Evolutionary conservation across 2,797 vertebrate species (phyloP).

Genomic region (Hydrophis major): DNA sequence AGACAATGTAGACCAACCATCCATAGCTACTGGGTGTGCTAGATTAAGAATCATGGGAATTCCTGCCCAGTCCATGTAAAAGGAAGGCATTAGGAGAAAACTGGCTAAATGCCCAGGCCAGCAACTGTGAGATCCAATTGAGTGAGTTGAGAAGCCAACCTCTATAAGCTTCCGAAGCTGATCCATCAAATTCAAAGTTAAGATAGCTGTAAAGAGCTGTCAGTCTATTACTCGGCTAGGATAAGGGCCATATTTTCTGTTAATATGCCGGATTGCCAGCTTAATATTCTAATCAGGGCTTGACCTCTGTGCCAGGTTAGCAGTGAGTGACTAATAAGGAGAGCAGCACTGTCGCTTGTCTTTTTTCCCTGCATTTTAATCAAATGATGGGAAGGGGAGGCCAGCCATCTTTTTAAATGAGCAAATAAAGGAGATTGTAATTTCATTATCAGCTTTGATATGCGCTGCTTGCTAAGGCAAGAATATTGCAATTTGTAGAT

Average conservation of each 20-base stretch:
- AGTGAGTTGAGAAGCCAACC: neutral
- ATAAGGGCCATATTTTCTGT: neutral
- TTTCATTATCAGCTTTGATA: conserved; percentile 37
- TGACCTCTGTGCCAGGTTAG: neutral
- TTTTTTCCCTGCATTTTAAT: neutral
- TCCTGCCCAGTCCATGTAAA: neutral
- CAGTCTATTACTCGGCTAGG: neutral
- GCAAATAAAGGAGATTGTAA: conserved; percentile 24
- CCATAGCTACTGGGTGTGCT: neutral
- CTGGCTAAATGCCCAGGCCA: neutral
- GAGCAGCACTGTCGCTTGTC: neutral
- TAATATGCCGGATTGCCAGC: neutral
- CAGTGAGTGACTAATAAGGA: fast-evolving
- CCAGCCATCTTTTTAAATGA: neutral
- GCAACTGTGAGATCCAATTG: neutral
- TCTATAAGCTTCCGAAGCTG: neutral
- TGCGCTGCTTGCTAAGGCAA: neutral
- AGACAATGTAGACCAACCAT: neutral
- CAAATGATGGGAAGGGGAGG: neutral
- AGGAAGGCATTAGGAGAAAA: neutral
- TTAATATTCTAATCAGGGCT: neutral
- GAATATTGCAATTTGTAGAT: conserved; percentile 31
- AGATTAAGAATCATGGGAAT: too few species aligned
- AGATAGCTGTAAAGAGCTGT: neutral
- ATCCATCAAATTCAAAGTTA: neutral